A percentile compares a stretch with the other conserved stretches of the same genome.
Conservation (phyloP, 2,888 invertebrate genomes). For the Ophioninae sp. region DNA sequence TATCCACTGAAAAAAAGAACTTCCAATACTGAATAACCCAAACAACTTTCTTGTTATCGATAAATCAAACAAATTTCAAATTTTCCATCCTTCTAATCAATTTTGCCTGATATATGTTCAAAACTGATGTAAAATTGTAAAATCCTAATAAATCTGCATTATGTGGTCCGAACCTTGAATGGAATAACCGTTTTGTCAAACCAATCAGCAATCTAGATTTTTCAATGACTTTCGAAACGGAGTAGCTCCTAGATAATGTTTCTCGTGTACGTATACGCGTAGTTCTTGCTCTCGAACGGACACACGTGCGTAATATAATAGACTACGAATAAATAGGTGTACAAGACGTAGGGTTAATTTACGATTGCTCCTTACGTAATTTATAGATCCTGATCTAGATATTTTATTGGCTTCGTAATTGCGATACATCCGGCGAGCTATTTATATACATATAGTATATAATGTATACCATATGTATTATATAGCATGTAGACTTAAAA, state of each 20-base stretch:
- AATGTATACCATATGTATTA: neutral
- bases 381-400: constrained; percentile 57
- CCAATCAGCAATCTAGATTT: neutral
- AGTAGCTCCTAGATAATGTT: neutral
- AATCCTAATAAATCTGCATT: neutral
- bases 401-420: constrained; percentile 56
- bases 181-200: neutral
- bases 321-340: constrained; percentile 51
- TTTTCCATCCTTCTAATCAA: neutral
- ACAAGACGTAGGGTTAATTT: constrained; percentile 47
- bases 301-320: constrained; percentile 44
- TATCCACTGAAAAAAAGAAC: too few relatives aligned
- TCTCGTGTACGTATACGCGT: neutral
- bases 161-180: neutral
- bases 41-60: neutral
- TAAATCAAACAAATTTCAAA: neutral
- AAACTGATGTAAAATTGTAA: neutral
- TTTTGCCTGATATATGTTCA: neutral
- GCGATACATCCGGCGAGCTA: constrained; percentile 42
- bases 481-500: neutral
- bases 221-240: neutral
- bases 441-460: constrained; percentile 6
- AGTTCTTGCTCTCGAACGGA: neutral
- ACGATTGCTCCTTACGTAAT: constrained; percentile 51
- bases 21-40: neutral